Evolutionary conservation across 2,888 invertebrate species (phyloP), one percentile per base, ranked within the genome.

Genomic region (Leptinotarsa peninsularis): DNA sequence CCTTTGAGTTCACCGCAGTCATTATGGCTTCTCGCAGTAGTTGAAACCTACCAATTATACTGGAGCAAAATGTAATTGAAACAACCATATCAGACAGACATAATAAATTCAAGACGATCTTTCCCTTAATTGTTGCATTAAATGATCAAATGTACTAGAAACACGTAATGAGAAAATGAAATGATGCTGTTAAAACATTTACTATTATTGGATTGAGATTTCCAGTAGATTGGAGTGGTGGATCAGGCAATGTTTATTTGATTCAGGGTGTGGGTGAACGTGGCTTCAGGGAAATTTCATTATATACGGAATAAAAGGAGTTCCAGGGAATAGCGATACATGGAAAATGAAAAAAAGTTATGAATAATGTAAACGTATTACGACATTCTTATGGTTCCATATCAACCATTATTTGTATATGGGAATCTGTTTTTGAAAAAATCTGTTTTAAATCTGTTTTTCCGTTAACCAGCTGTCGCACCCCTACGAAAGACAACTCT

Each of bases 111-210:
- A 74, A 49, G 72, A 76, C 77, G 80, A 82, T 82, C 81, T 82
- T 82, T 80, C 79, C 72, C 73, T 81, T 82, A 82, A 82, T 83
- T 80, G 82, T 80, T 80, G 79, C 77, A 83, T 83, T 82, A 82
- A 78, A 78, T 71, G 78, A 80, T 78, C 78, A 82, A 82, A 82
- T 83, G 81, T 81, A 81, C 76, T 77, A 81, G 81, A 82, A 83
- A 80, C 79, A 77, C 78, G 75, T 60, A 81, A 82, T 74, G 79
- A 75, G 80, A 74, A 76, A 76, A 81, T 76, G 78, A 80, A 82
- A 83, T 76, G 79, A 74, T 76, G 80, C 78, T 78, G 80, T 82
- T 81, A 81, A 82, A 81, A 80, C 80, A 82, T 82, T 80, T 80
- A 82, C 81, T 82, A 81, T 81, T 82, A 82, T 82, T 81, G 82